These are phyloP conservation scores for Otis tarda DNA, from an alignment of 2,113 vertebrate species.

Conservation along the genomic window DNA sequence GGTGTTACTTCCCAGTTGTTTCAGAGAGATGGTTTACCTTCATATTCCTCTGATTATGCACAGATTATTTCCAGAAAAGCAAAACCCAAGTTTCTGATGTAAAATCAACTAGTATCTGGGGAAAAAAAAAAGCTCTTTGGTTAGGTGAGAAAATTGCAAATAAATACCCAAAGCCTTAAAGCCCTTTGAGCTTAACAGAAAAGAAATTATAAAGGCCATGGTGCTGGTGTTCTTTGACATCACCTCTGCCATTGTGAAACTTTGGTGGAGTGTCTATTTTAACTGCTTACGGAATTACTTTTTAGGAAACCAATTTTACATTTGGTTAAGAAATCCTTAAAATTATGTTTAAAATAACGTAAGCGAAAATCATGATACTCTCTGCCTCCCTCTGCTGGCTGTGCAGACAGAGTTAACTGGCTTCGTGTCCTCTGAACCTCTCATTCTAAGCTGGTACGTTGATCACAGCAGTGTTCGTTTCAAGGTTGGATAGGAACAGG, in stretches of 20 bases:
- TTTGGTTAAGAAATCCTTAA: neutral
- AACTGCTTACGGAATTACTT: neutral
- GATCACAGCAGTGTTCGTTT: neutral
- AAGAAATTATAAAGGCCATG: neutral
- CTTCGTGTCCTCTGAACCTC: neutral
- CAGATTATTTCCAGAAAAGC: neutral
- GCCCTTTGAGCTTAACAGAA: neutral
- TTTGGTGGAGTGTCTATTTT: neutral
- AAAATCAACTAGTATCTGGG: neutral
- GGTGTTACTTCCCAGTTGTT: neutral
- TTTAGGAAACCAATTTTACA: neutral
- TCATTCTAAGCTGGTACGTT: neutral
- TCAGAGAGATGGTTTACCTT: neutral
- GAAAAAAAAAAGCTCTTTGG: neutral
- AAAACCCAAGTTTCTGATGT: neutral
- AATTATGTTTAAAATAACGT: neutral
- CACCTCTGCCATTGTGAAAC: neutral
- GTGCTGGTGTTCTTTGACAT: neutral
- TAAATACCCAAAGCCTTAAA: neutral
- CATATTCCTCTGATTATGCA: neutral
- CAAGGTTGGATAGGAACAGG: neutral
- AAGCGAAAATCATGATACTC: neutral
- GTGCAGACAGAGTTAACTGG: slow-evolving; percentile 30
- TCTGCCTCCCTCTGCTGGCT: slow-evolving; percentile 67
- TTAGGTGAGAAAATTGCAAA: neutral